Base-by-base conservation (phyloP, 1,140 invertebrate genomes). In the Bombus pyrosoma region DNA sequence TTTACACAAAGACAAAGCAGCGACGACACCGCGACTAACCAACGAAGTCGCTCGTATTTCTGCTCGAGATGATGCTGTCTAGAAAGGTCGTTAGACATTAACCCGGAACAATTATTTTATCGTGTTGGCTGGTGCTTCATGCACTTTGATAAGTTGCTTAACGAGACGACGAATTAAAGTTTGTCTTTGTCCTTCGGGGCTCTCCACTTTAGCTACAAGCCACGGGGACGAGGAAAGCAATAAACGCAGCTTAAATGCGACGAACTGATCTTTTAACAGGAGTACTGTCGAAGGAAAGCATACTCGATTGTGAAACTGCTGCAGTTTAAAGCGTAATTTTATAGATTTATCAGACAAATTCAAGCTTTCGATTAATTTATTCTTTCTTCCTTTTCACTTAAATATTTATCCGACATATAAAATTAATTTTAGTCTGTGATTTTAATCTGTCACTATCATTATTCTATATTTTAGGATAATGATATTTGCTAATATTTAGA, bases 121-220 rank as follows among this genome's bases (percentile, higher is more conserved):
- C 57, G 34, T 68, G 71, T 68, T 71, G 37, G 68, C 12, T n/a
- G n/a, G 41, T 34, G 78, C 77, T 68, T 25, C 47, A n/a, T 57
- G 59, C 43, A 37, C 82, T 77, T 84, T 86, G 73, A 81, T 80
- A 84, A 76, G 72, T 74, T 72, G 68, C 82, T 59, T 79, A 87
- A 87, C 77, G 81, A 83, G 81, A 72, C 47, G 75, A 64, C 73
- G 72, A 81, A 85, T 81, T 81, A 89, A 80, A 84, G 72, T 72
- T 82, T 73, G 73, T 83, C 85, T 71, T 62, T 72, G 73, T 71
- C 62, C 47, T 71, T 41, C 13, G 13, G 22, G 28, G 66, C 34
- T 32, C 39, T 41, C 3, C 32, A 13, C 6, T 28, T 25, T n/a
- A 28, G 34, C 18, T n/a, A 18, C 25, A 34, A 10, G 68, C n/a